Percentiles rank a stretch among this genome's conserved stretches.
phyloP scores from a whole-genome alignment of 2,113 vertebrate genomes.

The Myotis lucifugus region DNA sequence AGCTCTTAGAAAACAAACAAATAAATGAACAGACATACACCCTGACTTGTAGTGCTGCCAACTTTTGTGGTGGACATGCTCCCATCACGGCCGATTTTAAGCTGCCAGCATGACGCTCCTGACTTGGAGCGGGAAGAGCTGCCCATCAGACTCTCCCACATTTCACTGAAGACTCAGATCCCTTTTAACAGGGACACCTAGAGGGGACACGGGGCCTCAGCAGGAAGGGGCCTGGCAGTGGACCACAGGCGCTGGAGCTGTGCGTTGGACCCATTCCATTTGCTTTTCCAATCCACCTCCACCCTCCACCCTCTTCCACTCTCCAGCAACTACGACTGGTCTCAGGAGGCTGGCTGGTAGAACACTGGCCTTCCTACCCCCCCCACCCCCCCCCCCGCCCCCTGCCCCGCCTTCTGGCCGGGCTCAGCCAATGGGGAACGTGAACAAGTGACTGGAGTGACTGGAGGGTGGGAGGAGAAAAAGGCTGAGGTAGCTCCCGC shows the following conservation, averaged over 20 bases:
- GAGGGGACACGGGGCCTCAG: neutral
- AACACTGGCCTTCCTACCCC: neutral
- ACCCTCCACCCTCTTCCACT: neutral
- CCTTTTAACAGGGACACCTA: neutral
- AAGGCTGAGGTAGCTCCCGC: neutral
- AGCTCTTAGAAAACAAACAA: neutral
- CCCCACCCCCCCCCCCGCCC: fast-evolving
- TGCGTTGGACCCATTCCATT: no score
- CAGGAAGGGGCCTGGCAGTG: neutral
- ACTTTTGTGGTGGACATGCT: neutral
- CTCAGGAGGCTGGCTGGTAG: neutral
- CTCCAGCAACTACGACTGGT: no score
- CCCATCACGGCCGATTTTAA: no score
- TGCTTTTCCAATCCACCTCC: neutral
- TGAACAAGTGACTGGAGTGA: neutral
- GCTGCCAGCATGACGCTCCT: neutral
- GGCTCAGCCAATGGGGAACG: neutral
- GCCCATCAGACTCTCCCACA: neutral
- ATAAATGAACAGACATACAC: fast-evolving
- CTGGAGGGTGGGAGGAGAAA: neutral
- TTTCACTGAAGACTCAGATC: no score
- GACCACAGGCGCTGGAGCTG: neutral
- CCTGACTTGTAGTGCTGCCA: no score
- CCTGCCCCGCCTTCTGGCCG: neutral
- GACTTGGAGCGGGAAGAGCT: neutral